These are phyloP conservation scores for Heptranchias perlo DNA, from an alignment of 2,113 vertebrate species.

Conservation along the genomic window DNA sequence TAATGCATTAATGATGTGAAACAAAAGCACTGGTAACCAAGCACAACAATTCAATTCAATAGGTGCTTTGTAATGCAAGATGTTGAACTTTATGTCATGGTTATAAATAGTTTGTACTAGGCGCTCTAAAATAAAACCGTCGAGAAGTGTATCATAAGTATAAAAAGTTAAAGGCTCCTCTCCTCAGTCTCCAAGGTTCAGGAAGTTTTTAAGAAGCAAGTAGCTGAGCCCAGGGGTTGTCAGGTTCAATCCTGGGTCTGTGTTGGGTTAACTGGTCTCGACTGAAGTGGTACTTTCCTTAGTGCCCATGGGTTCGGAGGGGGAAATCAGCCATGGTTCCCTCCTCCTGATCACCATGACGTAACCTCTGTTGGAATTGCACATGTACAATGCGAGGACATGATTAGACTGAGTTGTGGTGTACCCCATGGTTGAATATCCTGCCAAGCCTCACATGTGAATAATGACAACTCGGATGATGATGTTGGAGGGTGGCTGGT, in stretches of 20 bases:
- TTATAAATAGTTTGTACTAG: background rate
- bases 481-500: background rate
- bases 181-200: background rate
- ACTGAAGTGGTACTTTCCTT: background rate
- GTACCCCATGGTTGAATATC: background rate
- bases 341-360: background rate
- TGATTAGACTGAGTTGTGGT: background rate
- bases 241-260: background rate
- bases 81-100: background rate
- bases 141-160: background rate
- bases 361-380: background rate
- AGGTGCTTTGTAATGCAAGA: background rate
- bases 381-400: background rate
- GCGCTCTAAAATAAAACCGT: background rate
- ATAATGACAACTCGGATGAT: background rate
- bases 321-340: background rate
- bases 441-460: background rate
- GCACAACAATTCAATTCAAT: background rate
- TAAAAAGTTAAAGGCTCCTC: background rate
- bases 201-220: background rate
- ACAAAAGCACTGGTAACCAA: background rate
- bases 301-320: background rate
- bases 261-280: background rate
- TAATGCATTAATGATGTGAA: background rate
- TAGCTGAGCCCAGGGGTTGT: background rate